Evolutionary conservation across 2,113 vertebrate species (phyloP).

Genomic region (Leucosticte australis): DNA sequence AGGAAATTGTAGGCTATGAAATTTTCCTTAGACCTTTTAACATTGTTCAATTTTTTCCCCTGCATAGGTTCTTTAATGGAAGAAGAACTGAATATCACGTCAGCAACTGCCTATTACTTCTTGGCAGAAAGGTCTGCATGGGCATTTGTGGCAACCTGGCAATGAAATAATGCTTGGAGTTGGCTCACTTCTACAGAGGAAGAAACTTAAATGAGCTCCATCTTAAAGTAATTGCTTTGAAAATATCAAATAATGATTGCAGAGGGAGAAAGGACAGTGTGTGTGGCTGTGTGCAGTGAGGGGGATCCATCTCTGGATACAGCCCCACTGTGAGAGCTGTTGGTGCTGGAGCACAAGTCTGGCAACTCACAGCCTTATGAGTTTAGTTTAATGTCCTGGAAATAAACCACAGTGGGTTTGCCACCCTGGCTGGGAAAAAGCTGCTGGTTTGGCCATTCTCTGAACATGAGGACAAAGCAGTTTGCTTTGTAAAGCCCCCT

Average conservation of each 20-base stretch:
- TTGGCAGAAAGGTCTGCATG: slow-evolving; percentile 26
- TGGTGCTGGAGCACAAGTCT: neutral
- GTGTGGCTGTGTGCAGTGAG: fast-evolving
- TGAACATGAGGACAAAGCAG: neutral
- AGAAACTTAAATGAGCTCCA: neutral
- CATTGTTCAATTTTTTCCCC: neutral
- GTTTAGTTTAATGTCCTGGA: neutral
- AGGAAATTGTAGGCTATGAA: slow-evolving; percentile 36
- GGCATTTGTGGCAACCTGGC: slow-evolving; percentile 44
- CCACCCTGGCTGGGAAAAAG: neutral
- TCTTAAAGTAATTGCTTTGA: slow-evolving; percentile 16
- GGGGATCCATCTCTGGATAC: neutral
- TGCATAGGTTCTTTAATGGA: neutral
- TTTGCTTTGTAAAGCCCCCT: neutral
- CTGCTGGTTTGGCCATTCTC: neutral
- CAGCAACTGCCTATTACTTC: slow-evolving; percentile 27
- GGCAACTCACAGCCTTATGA: neutral
- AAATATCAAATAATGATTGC: neutral
- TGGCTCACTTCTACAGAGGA: neutral
- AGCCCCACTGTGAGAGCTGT: neutral
- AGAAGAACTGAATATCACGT: slow-evolving; percentile 1
- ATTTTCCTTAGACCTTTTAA: slow-evolving; percentile 27
- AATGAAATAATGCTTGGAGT: slow-evolving; percentile 25
- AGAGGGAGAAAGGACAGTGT: neutral
- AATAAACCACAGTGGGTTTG: neutral